Base-by-base conservation (phyloP, 2,797 vertebrate species). In the Chromobotia macracanthus region DNA sequence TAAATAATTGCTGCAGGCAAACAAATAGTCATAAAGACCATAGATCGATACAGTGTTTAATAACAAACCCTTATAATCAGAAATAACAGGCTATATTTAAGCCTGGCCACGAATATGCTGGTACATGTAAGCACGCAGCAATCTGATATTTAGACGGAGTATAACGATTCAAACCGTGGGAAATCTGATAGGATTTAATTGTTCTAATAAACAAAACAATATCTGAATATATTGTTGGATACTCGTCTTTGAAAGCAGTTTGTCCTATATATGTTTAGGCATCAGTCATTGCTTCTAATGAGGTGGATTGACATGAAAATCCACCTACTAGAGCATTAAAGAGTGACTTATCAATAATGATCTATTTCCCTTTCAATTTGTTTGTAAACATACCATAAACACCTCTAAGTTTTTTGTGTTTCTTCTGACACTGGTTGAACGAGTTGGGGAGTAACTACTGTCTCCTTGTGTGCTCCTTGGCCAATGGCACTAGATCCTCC, bases 401-500 rank as follows among this genome's bases (percentile, higher is more conserved):
- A 82, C 83, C 85, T 72, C 41, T 28, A 82, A 84, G 65, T 44
- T 48, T 79, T 92, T 95, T 93, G 92, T 94, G 94, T 92, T 92
- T 94, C 93, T 92, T 31, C 31, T 31, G 31, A 93, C 95, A 95
- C 94, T 94, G 94, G 95, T 94, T 92, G 92, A 92, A 92, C 93
- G 94, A 94, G 94, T 94, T 96, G 92, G 93, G 95, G 97, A 96
- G 96, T 96, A 95, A 93, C 95, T 96, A 93, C 84, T 89, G 94
- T 92, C 88, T 88, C 60, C 69, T n/a, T n/a, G n/a, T 66, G 92
- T 88, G 91, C 92, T 93, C 94, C 93, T 94, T 95, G 96, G 95
- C 97, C 97, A 98, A 97, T 97, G 94, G 95, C 95, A 95, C 96
- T 96, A 93, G 95, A 95, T 97, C 97, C 96, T 96, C 96, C 97